phyloP scores from a whole-genome alignment of 2,888 invertebrate genomes.

The Cheilosia impressa region DNA sequence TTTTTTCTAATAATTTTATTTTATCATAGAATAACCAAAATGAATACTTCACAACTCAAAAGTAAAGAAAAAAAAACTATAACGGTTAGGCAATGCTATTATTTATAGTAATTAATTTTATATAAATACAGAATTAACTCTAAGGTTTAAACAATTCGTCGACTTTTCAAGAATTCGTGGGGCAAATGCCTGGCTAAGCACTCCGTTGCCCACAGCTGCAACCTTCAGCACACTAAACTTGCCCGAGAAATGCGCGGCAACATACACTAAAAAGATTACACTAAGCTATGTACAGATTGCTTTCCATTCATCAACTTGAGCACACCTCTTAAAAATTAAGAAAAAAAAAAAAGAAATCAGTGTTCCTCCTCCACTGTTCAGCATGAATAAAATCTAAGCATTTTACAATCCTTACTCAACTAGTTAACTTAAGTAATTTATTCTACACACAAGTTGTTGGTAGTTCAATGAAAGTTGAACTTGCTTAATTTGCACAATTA shows the following conservation, averaged over 20 bases:
- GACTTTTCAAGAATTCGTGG: background rate
- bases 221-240: conserved; percentile 5
- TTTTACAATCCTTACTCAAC: conserved; percentile 54
- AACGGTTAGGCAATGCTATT: conserved; percentile 41
- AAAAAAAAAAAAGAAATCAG: conserved; percentile 29
- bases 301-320: conserved; percentile 40
- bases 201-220: background rate
- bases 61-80: conserved; percentile 64
- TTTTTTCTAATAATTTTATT: conserved; percentile 62
- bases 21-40: conserved; percentile 55
- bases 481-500: conserved; percentile 66
- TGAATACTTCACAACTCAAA: conserved; percentile 71
- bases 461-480: conserved; percentile 36
- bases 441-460: conserved; percentile 35
- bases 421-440: conserved; percentile 54
- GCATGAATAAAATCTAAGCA: conserved; percentile 45
- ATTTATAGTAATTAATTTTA: conserved; percentile 45
- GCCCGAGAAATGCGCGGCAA: conserved; percentile 18
- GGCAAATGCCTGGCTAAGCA: background rate
- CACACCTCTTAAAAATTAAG: conserved; percentile 14
- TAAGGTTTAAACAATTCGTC: conserved; percentile 38
- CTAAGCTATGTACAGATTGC: conserved; percentile 63
- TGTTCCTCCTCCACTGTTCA: background rate
- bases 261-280: conserved; percentile 24
- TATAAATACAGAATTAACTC: conserved; percentile 67